Percentiles rank a stretch among this genome's conserved stretches.
These are phyloP conservation scores for Azemiops feae DNA, from an alignment of 2,113 vertebrate species.

Conservation along the genomic window DNA sequence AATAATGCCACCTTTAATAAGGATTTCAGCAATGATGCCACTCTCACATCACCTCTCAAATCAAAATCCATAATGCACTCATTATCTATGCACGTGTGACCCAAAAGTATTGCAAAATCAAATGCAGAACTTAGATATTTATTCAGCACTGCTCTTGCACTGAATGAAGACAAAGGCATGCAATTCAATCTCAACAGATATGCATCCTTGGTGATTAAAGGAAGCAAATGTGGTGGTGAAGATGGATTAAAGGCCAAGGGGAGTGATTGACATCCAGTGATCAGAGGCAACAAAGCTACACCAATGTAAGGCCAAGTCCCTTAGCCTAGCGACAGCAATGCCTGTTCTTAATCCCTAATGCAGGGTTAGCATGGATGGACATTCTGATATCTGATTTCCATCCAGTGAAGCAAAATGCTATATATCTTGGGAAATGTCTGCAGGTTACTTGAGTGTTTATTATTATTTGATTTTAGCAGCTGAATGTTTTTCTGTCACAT, in stretches of 20 bases:
- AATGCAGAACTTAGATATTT: neutral
- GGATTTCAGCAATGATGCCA: no score
- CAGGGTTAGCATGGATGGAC: neutral
- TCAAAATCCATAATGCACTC: neutral
- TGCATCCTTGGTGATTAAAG: neutral
- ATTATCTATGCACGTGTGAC: neutral
- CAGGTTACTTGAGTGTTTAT: neutral
- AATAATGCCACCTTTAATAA: no score
- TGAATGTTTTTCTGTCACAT: neutral
- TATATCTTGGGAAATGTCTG: neutral
- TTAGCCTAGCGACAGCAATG: neutral
- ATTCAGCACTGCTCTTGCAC: neutral
- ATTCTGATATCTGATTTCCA: neutral
- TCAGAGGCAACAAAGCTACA: neutral
- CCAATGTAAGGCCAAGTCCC: neutral
- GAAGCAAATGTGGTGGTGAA: neutral
- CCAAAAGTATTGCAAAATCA: neutral
- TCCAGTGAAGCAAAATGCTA: neutral
- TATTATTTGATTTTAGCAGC: neutral
- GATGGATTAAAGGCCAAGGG: neutral
- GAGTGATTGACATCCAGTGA: neutral
- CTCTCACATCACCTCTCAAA: neutral
- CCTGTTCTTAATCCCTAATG: neutral
- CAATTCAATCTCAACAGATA: neutral
- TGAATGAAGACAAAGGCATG: neutral